These are phyloP conservation scores for Furcifer pardalis DNA, from an alignment of 2,797 vertebrate genomes.

Conservation along the genomic window DNA sequence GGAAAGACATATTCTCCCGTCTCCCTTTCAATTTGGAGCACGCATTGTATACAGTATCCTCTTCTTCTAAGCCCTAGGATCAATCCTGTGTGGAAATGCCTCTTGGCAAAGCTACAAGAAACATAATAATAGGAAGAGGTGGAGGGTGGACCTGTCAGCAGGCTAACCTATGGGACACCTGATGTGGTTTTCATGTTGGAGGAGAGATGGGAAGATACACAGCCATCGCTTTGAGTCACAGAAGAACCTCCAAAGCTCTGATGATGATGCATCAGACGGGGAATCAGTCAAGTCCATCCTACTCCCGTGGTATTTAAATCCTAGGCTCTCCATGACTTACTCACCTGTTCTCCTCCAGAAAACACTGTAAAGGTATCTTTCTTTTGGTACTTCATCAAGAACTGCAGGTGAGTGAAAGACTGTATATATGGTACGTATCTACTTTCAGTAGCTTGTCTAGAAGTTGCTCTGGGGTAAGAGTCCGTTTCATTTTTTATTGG, in stretches of 20 bases:
- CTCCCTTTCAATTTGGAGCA: background rate
- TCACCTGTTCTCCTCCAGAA: slow-evolving; percentile 1
- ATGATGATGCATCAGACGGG: slow-evolving; percentile 1
- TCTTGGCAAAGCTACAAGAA: slow-evolving; percentile 15
- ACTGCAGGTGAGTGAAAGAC: slow-evolving; percentile 11
- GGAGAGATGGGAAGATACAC: slow-evolving; percentile 1
- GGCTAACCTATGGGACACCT: background rate
- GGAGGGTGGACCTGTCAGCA: slow-evolving; percentile 13
- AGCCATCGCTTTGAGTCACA: slow-evolving; percentile 29
- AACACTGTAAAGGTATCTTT: background rate
- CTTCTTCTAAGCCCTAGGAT: background rate
- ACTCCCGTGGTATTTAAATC: slow-evolving; percentile 20
- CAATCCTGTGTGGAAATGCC: background rate
- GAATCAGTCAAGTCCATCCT: slow-evolving; percentile 16
- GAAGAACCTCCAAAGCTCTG: background rate
- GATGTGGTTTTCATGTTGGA: slow-evolving; percentile 6
- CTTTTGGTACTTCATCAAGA: background rate
- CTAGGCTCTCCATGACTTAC: background rate
- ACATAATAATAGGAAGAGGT: slow-evolving; percentile 3
- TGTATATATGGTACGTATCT: background rate
- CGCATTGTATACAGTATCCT: background rate
- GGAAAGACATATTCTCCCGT: too few species aligned
- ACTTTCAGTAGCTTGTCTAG: background rate
- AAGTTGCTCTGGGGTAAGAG: background rate
- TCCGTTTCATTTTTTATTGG: background rate